A percentile compares a stretch with the other conserved stretches of the same genome.
Conservation (phyloP, 2,888 invertebrate genomes). For the Protonemura montana region DNA sequence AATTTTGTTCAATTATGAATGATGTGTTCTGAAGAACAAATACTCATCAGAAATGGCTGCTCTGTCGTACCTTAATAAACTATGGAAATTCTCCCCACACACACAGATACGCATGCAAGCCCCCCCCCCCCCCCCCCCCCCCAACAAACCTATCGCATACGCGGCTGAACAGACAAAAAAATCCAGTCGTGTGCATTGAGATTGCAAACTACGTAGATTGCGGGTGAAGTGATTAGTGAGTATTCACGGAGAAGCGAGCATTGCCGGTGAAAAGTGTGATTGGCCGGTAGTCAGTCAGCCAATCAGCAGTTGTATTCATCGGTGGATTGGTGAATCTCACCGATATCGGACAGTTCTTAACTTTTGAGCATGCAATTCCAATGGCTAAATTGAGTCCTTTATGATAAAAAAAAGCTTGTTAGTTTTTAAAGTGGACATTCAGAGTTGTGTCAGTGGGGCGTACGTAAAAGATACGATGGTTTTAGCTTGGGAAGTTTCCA, state of each 20-base stretch:
- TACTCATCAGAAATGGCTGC: background rate
- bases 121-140: no score
- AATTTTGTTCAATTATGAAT: background rate
- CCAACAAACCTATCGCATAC: no score
- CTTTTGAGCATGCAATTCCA: background rate
- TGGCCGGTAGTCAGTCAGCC: background rate
- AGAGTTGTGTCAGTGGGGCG: background rate
- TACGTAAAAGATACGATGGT: background rate
- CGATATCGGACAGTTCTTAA: background rate
- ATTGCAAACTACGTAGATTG: background rate
- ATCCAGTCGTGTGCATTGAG: background rate
- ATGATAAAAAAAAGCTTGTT: background rate
- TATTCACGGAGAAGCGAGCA: background rate
- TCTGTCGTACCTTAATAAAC: background rate
- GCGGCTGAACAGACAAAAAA: background rate
- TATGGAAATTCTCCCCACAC: background rate
- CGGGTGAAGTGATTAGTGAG: background rate
- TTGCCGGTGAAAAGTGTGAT: background rate
- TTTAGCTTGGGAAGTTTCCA: background rate
- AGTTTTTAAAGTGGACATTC: constrained; percentile 14
- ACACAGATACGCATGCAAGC: no score
- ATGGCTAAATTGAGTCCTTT: background rate
- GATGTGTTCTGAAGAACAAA: background rate
- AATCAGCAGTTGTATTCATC: constrained; percentile 22
- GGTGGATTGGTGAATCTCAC: background rate